Percentiles rank a stretch among this genome's conserved stretches.
Conservation (phyloP, 1,140 invertebrate genomes). For the Rhopalosiphum maidis region DNA sequence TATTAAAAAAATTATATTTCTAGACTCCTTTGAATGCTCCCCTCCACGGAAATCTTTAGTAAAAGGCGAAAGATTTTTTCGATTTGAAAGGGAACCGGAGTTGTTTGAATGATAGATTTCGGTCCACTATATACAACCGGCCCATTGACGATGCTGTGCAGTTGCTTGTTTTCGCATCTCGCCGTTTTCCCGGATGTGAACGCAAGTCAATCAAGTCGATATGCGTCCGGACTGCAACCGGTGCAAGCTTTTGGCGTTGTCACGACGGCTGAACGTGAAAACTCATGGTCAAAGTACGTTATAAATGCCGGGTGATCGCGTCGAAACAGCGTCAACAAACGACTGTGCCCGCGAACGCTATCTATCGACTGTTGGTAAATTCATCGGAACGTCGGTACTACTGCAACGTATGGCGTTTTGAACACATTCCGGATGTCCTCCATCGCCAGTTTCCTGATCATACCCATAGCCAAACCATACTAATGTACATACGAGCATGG, state of each 20-base stretch:
- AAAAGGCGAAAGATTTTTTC: conserved; percentile 51
- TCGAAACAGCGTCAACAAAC: background rate
- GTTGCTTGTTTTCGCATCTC: background rate
- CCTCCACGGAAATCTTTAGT: conserved; percentile 51
- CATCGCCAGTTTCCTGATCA: background rate
- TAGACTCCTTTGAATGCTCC: conserved; percentile 42
- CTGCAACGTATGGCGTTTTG: no score
- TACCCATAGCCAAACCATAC: no score
- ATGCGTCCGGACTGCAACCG: background rate
- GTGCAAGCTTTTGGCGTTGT: background rate
- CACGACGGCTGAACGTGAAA: fast-evolving
- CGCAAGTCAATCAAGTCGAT: background rate
- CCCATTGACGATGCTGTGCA: fast-evolving
- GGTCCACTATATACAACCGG: background rate
- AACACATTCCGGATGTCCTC: background rate
- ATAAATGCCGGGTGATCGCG: background rate
- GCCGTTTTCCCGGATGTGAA: background rate
- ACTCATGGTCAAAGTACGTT: background rate
- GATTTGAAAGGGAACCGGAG: conserved; percentile 35
- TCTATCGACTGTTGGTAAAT: background rate
- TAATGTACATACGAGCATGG: background rate
- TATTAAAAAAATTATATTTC: conserved; percentile 15
- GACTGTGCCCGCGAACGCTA: background rate
- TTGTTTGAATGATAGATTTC: fast-evolving
- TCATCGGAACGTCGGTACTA: background rate